Conservation (phyloP, 2,797 vertebrate genomes). For the Platyrinchus mystaceus region DNA sequence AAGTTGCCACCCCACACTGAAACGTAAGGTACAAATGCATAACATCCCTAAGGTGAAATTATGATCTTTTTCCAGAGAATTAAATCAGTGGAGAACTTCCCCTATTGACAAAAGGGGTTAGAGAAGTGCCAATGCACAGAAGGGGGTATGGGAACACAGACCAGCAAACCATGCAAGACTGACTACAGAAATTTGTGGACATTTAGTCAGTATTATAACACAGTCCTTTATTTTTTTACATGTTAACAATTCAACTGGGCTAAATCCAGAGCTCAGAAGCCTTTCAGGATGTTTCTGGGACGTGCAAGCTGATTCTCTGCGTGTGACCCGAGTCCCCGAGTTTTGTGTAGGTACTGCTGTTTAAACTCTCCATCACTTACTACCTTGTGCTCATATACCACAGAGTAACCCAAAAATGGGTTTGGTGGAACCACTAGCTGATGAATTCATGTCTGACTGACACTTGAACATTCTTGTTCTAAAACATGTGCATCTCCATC, state of each 20-base stretch:
- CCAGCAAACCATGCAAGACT: neutral
- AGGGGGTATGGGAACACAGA: rapidly evolving
- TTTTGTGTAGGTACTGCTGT: neutral
- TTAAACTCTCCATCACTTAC: neutral
- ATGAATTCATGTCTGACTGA: neutral
- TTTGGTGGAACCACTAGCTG: neutral
- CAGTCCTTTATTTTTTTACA: neutral
- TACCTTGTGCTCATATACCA: neutral
- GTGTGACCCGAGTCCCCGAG: too few species aligned
- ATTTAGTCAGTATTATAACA: neutral
- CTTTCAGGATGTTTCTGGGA: neutral
- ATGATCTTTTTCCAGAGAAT: neutral
- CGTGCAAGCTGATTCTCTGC: neutral
- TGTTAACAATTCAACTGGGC: neutral
- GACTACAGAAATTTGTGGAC: neutral
- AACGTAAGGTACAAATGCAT: neutral
- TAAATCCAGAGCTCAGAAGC: neutral
- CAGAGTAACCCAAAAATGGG: neutral
- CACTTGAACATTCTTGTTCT: neutral
- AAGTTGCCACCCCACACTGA: neutral
- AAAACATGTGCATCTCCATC: neutral
- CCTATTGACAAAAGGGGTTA: neutral
- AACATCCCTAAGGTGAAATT: neutral
- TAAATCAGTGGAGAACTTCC: neutral
- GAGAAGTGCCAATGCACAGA: neutral